phyloP scores from a whole-genome alignment of 2,113 vertebrate species.

The Pygoscelis antarcticus region DNA sequence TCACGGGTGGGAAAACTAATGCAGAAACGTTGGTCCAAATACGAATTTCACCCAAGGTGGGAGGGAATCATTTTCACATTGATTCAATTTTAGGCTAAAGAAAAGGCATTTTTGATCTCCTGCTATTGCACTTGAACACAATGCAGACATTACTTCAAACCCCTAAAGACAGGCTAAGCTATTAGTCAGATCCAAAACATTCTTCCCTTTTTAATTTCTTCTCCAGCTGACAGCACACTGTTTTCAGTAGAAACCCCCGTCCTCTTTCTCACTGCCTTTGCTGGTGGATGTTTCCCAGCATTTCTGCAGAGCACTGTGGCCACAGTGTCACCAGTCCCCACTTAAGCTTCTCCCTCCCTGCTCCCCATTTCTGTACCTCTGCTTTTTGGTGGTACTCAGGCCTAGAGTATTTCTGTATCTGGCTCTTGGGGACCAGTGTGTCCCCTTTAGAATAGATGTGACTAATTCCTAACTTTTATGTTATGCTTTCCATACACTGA shows the following conservation, averaged over 20 bases:
- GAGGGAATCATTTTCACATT: not conserved
- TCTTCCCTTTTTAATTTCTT: not conserved
- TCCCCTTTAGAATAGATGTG: not conserved
- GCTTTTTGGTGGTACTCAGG: not conserved
- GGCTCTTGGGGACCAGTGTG: not conserved
- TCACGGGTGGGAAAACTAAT: not conserved
- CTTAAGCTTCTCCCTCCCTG: fast-evolving
- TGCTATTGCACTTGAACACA: not conserved
- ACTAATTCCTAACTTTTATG: not conserved
- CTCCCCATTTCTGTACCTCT: not conserved
- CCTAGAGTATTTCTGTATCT: not conserved
- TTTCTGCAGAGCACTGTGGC: not conserved
- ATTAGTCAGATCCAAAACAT: not conserved
- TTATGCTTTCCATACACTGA: not conserved
- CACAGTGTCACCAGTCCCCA: fast-evolving
- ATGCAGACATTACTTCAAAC: not conserved
- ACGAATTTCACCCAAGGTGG: not conserved
- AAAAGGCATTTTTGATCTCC: not conserved
- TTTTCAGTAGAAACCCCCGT: not conserved
- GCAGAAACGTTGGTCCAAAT: not conserved
- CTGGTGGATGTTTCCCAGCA: not conserved
- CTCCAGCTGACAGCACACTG: not conserved
- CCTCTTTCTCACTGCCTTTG: not conserved
- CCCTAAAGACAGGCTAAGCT: not conserved
- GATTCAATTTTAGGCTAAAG: not conserved